A percentile compares a stretch with the other conserved stretches of the same genome.
Evolutionary conservation across 2,113 vertebrate species (phyloP).

Genomic region (Melierax canorus): DNA sequence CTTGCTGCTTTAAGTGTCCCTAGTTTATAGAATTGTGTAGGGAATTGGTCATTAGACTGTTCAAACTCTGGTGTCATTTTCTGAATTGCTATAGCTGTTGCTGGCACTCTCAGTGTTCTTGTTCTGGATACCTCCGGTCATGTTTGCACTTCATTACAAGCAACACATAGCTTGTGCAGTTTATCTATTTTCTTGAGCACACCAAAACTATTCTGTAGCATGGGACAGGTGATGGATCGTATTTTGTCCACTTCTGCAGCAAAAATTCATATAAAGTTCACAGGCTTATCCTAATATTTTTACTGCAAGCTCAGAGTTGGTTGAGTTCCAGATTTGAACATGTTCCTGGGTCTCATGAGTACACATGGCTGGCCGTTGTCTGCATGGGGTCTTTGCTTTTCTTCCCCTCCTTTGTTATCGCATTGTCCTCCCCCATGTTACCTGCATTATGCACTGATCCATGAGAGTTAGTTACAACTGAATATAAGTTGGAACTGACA

Average conservation of each 20-base stretch:
- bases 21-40: not conserved
- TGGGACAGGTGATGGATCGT: not conserved
- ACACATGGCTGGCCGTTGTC: accelerated
- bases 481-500: not conserved
- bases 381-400: not conserved
- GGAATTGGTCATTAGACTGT: not conserved
- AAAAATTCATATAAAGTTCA: not conserved
- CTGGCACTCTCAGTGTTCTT: not conserved
- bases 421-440: not conserved
- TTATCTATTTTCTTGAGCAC: not conserved
- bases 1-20: not conserved
- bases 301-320: not conserved
- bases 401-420: not conserved
- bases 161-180: not conserved
- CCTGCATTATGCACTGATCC: not conserved
- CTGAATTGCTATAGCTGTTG: not conserved
- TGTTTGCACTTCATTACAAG: not conserved
- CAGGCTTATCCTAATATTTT: not conserved
- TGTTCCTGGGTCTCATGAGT: not conserved
- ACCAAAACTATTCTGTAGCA: not conserved
- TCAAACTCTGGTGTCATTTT: not conserved
- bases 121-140: not conserved
- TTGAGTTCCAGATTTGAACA: not conserved
- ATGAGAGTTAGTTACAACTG: not conserved
- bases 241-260: not conserved